phyloP scores from a whole-genome alignment of 1,140 invertebrate species.

The Meloidogyne chitwoodi region DNA sequence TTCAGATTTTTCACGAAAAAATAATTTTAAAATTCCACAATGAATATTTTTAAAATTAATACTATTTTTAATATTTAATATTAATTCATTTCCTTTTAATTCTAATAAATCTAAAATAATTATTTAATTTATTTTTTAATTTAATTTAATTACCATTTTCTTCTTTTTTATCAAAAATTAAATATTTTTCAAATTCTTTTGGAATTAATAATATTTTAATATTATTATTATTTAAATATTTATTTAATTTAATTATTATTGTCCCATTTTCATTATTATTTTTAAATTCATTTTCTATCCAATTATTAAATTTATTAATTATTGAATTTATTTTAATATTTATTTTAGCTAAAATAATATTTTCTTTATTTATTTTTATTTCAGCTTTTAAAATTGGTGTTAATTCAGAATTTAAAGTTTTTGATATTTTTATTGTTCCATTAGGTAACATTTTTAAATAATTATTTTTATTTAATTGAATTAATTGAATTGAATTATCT shows the following conservation, averaged over 20 bases:
- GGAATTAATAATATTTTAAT: conserved; percentile 3
- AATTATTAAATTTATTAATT: conserved; percentile 8
- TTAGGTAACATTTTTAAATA: conserved; percentile 15
- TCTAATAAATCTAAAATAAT: not conserved
- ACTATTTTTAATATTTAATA: not conserved
- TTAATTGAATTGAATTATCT: not conserved
- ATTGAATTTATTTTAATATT: conserved; percentile 1
- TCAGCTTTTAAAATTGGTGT: not conserved
- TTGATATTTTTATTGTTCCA: not conserved
- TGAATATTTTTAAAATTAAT: not conserved
- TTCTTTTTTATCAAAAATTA: not conserved
- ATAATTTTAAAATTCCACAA: not conserved
- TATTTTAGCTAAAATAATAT: not conserved
- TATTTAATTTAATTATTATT: not conserved
- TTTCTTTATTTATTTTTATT: not conserved
- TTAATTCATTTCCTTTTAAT: not conserved
- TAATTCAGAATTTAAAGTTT: not conserved
- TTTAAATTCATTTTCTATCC: conserved; percentile 2
- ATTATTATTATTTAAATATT: not conserved
- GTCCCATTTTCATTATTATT: not conserved
- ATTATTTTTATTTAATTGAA: not conserved
- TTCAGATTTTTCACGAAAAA: not conserved
- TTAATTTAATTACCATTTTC: not conserved
- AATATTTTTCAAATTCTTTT: conserved; percentile 5
- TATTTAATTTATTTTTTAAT: not conserved